Percentiles rank a stretch among this genome's conserved stretches.
These are phyloP conservation scores for Rhadina sibilatrix DNA, from an alignment of 2,113 vertebrate genomes.

Conservation along the genomic window DNA sequence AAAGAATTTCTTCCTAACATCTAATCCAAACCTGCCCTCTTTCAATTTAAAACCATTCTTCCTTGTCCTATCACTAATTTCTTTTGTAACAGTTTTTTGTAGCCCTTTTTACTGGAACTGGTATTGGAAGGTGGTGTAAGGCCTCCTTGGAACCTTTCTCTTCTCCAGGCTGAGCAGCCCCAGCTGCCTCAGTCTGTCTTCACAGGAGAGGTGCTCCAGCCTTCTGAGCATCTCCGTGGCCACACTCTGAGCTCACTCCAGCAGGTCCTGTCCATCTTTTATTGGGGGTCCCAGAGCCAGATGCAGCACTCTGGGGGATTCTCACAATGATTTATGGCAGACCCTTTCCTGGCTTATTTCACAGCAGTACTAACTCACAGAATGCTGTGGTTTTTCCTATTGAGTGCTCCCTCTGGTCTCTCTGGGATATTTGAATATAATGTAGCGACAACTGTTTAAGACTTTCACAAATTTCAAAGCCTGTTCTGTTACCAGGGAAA, in stretches of 20 bases:
- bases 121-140: background rate
- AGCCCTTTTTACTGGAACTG: background rate
- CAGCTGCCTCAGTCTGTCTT: background rate
- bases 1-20: background rate
- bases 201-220: background rate
- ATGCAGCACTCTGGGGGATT: background rate
- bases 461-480: background rate
- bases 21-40: background rate
- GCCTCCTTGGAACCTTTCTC: background rate
- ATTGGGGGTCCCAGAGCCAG: background rate
- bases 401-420: background rate
- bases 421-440: background rate
- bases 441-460: background rate
- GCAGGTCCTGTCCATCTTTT: fast-evolving
- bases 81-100: background rate
- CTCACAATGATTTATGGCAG: background rate
- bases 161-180: background rate
- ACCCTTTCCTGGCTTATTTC: background rate
- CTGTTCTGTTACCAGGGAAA: background rate
- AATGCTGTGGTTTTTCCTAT: fast-evolving
- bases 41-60: background rate
- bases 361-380: background rate
- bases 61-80: background rate
- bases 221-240: background rate
- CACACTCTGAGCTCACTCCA: background rate